Percentiles rank a stretch among this genome's conserved stretches.
Evolutionary conservation across 2,888 invertebrate species (phyloP).

Genomic region (Sphaerophoria taeniata): DNA sequence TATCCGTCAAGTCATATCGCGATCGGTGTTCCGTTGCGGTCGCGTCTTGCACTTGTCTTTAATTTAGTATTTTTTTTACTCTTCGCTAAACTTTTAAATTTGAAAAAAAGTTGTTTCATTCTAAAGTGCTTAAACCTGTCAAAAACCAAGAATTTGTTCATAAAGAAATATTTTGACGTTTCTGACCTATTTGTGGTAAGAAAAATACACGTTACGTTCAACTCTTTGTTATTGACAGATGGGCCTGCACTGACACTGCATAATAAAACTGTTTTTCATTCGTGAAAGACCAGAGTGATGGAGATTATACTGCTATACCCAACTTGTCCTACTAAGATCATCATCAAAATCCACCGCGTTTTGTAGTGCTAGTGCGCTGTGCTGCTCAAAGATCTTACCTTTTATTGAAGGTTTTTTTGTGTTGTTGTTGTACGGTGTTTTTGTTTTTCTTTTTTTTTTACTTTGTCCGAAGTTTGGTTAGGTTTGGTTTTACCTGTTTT

Average conservation of each 20-base stretch:
- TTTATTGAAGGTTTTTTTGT: slow-evolving; percentile 60
- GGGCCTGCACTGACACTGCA: slow-evolving; percentile 11
- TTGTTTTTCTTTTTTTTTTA: slow-evolving; percentile 27
- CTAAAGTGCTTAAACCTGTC: background rate
- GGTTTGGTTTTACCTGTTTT: slow-evolving; percentile 34
- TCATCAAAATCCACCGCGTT: slow-evolving; percentile 64
- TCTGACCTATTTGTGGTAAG: slow-evolving; percentile 61
- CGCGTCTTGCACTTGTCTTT: slow-evolving; percentile 50
- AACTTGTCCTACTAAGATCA: slow-evolving; percentile 51
- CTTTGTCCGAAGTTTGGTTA: background rate
- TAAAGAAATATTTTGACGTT: slow-evolving; percentile 27
- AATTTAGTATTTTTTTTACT: background rate
- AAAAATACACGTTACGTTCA: slow-evolving; percentile 9
- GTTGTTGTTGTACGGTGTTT: slow-evolving; percentile 35
- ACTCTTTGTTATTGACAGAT: slow-evolving; percentile 33
- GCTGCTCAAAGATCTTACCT: slow-evolving; percentile 59
- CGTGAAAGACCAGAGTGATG: slow-evolving; percentile 47
- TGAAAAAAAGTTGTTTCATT: background rate
- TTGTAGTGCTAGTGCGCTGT: slow-evolving; percentile 11
- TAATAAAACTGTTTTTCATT: slow-evolving; percentile 34
- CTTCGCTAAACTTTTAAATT: background rate
- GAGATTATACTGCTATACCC: slow-evolving; percentile 32
- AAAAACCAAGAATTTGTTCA: slow-evolving; percentile 2
- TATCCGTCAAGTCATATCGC: slow-evolving; percentile 69
- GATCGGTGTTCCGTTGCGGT: slow-evolving; percentile 43